phyloP scores from a whole-genome alignment of 1,140 invertebrate species.

The Danaus plexippus region DNA sequence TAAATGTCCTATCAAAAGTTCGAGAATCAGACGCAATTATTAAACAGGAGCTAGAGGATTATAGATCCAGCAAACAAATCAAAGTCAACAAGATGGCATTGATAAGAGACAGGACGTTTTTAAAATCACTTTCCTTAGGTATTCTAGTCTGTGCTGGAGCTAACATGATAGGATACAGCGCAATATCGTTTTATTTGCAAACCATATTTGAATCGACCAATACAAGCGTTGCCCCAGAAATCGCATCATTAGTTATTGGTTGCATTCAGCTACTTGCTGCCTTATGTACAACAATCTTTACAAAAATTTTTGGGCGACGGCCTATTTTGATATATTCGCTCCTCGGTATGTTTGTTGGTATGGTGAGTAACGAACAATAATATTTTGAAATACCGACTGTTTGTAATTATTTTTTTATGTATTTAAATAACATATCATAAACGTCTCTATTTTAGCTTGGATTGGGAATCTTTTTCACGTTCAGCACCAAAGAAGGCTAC shows the following conservation, averaged over 20 bases:
- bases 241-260: conserved; percentile 13
- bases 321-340: conserved; percentile 11
- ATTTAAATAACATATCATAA: too few relatives aligned
- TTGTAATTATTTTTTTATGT: neutral
- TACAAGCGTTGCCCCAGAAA: conserved; percentile 12
- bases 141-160: conserved; percentile 4
- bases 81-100: conserved; percentile 6
- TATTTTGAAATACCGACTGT: neutral
- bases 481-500: too few relatives aligned
- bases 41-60: conserved; percentile 15
- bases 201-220: conserved; percentile 16
- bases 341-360: conserved; percentile 11
- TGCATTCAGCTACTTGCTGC: conserved; percentile 12
- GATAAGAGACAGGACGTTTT: conserved; percentile 7
- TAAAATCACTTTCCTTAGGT: conserved; percentile 10
- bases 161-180: conserved; percentile 14
- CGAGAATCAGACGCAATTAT: conserved; percentile 8
- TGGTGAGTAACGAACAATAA: conserved; percentile 3
- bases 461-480: too few relatives aligned
- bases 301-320: conserved; percentile 11
- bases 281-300: conserved; percentile 3
- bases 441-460: too few relatives aligned
- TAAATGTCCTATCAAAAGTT: conserved; percentile 9
- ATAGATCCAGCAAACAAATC: conserved; percentile 7
- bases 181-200: conserved; percentile 17